Evolutionary conservation across 2,888 invertebrate genomes (phyloP).

Genomic region (Napeogenes sylphis): DNA sequence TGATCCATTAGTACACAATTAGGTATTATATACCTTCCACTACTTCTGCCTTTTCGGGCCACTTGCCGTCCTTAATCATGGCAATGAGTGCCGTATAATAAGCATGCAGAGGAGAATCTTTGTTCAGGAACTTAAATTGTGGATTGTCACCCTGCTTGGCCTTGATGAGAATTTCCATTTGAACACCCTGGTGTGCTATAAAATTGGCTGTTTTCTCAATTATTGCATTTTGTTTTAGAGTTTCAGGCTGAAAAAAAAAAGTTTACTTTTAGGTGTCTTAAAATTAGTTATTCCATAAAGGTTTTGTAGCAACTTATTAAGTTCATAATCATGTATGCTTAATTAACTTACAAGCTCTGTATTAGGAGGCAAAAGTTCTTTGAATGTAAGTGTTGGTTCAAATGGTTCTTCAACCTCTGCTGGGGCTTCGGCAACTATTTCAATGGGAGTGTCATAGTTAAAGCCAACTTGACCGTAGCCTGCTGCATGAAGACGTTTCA

Average conservation of each 20-base stretch:
- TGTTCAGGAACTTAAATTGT: slow-evolving; percentile 95
- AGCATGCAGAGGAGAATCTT: slow-evolving; percentile 88
- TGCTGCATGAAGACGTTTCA: slow-evolving; percentile 89
- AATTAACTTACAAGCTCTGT: slow-evolving; percentile 53
- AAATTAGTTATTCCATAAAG: no score
- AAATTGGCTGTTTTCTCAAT: slow-evolving; percentile 96
- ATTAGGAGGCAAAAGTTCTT: slow-evolving; percentile 82
- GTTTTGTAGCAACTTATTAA: no score
- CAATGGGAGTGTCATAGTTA: slow-evolving; percentile 80
- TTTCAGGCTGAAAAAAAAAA: slow-evolving; percentile 83
- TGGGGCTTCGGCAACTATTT: slow-evolving; percentile 69
- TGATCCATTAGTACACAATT: no score
- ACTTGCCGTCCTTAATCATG: slow-evolving; percentile 58
- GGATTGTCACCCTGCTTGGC: slow-evolving; percentile 96
- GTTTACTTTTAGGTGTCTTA: background rate
- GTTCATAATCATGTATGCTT: background rate
- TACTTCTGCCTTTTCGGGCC: slow-evolving; percentile 59
- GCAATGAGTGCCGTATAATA: slow-evolving; percentile 88
- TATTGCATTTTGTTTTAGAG: slow-evolving; percentile 92
- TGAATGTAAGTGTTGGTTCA: slow-evolving; percentile 82
- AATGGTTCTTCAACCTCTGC: slow-evolving; percentile 87
- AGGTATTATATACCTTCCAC: slow-evolving; percentile 49
- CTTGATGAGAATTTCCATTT: slow-evolving; percentile 99
- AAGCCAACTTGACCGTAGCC: slow-evolving; percentile 87
- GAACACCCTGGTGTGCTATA: slow-evolving; percentile 92